phyloP scores from a whole-genome alignment of 2,888 invertebrate species.

The Tenthredo mesomela region DNA sequence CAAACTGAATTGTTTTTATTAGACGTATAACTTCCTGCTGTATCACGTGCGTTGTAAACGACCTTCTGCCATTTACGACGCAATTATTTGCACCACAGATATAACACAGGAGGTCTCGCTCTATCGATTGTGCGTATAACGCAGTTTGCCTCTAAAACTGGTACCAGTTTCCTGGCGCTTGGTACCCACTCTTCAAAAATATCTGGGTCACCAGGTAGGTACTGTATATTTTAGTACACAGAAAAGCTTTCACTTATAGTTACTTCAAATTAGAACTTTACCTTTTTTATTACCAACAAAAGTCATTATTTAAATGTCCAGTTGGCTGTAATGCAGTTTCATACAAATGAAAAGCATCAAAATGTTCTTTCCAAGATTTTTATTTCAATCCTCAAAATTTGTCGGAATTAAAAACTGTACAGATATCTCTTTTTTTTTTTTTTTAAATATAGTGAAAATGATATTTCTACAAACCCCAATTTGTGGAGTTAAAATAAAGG shows the following conservation, averaged over 20 bases:
- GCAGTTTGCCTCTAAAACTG: background rate
- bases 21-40: conserved; percentile 28
- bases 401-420: background rate
- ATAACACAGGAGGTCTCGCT: conserved; percentile 1
- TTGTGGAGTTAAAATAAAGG: background rate
- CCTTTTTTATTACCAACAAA: background rate
- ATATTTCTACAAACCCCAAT: background rate
- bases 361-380: background rate
- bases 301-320: background rate
- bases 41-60: conserved; percentile 20
- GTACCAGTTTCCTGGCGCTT: background rate
- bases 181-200: background rate
- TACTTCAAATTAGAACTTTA: background rate
- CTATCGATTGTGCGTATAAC: background rate
- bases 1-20: conserved; percentile 20
- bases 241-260: background rate
- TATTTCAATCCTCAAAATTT: background rate
- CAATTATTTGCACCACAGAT: conserved; percentile 33
- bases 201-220: background rate
- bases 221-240: background rate
- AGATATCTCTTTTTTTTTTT: background rate
- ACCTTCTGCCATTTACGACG: conserved; percentile 33
- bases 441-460: background rate
- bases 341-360: background rate
- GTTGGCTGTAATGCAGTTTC: background rate